Percentiles rank a stretch among this genome's conserved stretches.
phyloP scores from a whole-genome alignment of 2,113 vertebrate species.

The Neotragus moschatus region DNA sequence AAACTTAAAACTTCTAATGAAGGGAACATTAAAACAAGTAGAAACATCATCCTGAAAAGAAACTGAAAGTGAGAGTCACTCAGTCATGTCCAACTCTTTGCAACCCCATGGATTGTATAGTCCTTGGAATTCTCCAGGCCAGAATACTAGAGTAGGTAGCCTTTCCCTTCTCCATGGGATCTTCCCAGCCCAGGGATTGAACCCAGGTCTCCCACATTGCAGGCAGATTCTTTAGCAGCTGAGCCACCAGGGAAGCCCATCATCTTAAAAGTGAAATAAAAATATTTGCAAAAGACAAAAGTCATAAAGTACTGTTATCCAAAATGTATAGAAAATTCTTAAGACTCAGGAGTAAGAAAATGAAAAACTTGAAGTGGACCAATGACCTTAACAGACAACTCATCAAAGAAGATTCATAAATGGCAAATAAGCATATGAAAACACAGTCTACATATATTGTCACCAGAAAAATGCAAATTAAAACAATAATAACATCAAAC shows the following conservation, averaged over 20 bases:
- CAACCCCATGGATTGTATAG: not conserved
- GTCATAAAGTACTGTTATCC: not conserved
- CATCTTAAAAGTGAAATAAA: not conserved
- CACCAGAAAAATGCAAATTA: not conserved
- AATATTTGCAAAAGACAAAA: not conserved
- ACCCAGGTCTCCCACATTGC: not conserved
- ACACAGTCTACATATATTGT: not conserved
- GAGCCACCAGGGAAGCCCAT: not conserved
- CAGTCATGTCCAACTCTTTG: not conserved
- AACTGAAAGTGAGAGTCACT: not conserved
- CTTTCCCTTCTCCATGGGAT: not conserved
- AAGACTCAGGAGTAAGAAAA: not conserved
- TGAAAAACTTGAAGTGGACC: not conserved
- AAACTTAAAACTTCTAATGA: not conserved
- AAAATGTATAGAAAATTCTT: not conserved
- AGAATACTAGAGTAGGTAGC: not conserved
- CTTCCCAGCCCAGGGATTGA: not conserved
- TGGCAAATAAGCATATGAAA: not conserved
- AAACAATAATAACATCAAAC: not conserved
- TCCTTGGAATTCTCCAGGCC: not conserved
- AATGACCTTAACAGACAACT: not conserved
- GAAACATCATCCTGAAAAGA: not conserved
- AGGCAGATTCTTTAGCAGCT: not conserved
- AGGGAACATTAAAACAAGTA: not conserved
- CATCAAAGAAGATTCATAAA: not conserved